A percentile compares a stretch with the other conserved stretches of the same genome.
phyloP scores from a whole-genome alignment of 2,797 vertebrate species.

The Phylloscopus collybita region DNA sequence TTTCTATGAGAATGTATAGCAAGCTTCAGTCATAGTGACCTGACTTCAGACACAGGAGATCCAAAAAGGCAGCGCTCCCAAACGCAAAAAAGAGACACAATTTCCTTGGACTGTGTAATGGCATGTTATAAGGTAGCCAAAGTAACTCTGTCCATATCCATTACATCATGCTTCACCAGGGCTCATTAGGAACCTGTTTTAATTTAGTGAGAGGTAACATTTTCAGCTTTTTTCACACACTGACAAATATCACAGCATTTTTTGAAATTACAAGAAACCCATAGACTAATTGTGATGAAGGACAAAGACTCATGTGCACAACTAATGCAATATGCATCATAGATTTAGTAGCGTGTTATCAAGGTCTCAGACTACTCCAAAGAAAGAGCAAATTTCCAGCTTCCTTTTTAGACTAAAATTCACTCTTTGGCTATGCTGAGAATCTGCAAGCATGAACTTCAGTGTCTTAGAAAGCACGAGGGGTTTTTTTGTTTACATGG shows the following conservation, averaged over 20 bases:
- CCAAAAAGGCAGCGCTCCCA: background rate
- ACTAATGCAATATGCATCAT: background rate
- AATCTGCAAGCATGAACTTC: background rate
- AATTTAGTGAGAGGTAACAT: background rate
- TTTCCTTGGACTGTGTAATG: background rate
- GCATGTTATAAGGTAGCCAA: background rate
- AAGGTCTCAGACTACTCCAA: background rate
- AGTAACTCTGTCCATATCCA: background rate
- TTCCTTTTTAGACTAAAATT: background rate
- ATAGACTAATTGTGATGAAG: fast-evolving
- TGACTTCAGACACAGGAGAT: background rate
- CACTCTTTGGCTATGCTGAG: background rate
- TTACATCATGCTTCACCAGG: background rate
- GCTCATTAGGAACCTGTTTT: background rate
- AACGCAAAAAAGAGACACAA: background rate
- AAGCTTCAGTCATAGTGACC: background rate
- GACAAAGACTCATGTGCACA: background rate
- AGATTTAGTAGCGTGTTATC: background rate
- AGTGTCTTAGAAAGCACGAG: background rate
- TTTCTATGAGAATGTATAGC: background rate
- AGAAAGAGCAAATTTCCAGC: background rate
- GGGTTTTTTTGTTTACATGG: background rate
- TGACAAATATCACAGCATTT: background rate
- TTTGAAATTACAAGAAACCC: background rate
- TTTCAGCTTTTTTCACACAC: background rate